A percentile compares a stretch with the other conserved stretches of the same genome.
Evolutionary conservation across 2,113 vertebrate genomes (phyloP).

Genomic region (Gavialis gangeticus): DNA sequence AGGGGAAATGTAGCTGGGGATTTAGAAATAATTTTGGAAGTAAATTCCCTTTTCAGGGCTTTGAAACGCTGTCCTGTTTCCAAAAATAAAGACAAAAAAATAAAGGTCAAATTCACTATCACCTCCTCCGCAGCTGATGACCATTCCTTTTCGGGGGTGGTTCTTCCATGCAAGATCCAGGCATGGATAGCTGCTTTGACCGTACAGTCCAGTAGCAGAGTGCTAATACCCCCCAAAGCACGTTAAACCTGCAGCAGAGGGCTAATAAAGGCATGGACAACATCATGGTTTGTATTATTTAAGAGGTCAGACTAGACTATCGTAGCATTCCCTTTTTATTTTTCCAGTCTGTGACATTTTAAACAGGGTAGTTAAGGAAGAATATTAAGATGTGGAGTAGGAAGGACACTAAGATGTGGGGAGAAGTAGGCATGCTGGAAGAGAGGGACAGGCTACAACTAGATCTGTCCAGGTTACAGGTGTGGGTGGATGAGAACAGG

Average conservation of each 20-base stretch:
- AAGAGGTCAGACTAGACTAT: not conserved
- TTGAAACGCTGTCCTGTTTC: not conserved
- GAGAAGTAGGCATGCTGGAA: too few relatives aligned
- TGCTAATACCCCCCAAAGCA: not conserved
- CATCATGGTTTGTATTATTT: not conserved
- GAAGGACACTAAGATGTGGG: too few relatives aligned
- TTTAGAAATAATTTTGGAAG: not conserved
- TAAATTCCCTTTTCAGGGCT: not conserved
- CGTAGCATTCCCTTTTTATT: too few relatives aligned
- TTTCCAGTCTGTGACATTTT: not conserved
- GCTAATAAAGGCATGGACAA: not conserved
- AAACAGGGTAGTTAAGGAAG: not conserved
- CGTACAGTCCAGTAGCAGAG: not conserved
- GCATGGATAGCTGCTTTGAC: not conserved
- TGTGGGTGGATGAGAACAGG: too few relatives aligned
- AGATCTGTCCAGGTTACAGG: too few relatives aligned
- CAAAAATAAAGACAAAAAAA: not conserved
- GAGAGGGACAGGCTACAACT: too few relatives aligned
- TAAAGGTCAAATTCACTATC: not conserved
- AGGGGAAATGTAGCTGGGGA: not conserved
- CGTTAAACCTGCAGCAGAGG: not conserved
- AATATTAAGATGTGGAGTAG: too few relatives aligned
- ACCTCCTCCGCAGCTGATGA: not conserved
- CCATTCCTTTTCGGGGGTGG: not conserved
- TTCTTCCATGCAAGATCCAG: not conserved